A percentile compares a stretch with the other conserved stretches of the same genome.
Evolutionary conservation across 2,888 invertebrate species (phyloP).

Genomic region (Acronicta aceris): DNA sequence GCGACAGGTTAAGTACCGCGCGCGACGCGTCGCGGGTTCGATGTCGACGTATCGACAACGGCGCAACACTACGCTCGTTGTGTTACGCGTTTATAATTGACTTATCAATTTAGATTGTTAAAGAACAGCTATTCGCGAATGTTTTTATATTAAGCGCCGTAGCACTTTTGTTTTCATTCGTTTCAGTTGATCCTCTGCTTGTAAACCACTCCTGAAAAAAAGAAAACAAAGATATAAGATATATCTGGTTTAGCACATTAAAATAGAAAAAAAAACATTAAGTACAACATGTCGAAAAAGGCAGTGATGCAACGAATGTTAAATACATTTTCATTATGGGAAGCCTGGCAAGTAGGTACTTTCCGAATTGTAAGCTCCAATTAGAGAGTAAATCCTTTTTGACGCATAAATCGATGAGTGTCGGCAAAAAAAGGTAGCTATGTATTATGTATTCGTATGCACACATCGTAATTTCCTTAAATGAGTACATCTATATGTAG

Average conservation of each 20-base stretch:
- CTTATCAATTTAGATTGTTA: constrained; percentile 66
- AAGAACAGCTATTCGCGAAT: constrained; percentile 63
- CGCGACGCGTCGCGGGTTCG: constrained; percentile 80
- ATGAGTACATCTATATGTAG: constrained; percentile 16
- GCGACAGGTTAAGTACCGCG: constrained; percentile 82
- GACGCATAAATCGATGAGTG: constrained; percentile 59
- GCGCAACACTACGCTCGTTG: constrained; percentile 73
- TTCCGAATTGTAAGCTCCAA: constrained; percentile 61
- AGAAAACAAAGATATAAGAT: constrained; percentile 59
- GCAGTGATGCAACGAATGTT: constrained; percentile 43
- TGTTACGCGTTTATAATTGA: constrained; percentile 69
- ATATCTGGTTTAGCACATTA: constrained; percentile 12
- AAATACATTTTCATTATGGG: constrained; percentile 8
- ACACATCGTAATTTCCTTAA: constrained; percentile 25
- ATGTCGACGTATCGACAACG: constrained; percentile 75
- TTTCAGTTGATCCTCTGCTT: constrained; percentile 76
- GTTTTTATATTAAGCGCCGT: constrained; percentile 73
- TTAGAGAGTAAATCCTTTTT: constrained; percentile 69
- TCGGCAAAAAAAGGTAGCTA: constrained; percentile 20
- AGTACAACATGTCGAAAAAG: constrained; percentile 6
- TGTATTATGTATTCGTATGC: not conserved
- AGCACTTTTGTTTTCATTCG: constrained; percentile 79
- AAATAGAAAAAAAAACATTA: not conserved
- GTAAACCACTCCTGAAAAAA: constrained; percentile 83
- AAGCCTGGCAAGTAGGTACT: constrained; percentile 1